Base-by-base conservation (phyloP, 2,113 vertebrate species). In the Equus quagga region DNA sequence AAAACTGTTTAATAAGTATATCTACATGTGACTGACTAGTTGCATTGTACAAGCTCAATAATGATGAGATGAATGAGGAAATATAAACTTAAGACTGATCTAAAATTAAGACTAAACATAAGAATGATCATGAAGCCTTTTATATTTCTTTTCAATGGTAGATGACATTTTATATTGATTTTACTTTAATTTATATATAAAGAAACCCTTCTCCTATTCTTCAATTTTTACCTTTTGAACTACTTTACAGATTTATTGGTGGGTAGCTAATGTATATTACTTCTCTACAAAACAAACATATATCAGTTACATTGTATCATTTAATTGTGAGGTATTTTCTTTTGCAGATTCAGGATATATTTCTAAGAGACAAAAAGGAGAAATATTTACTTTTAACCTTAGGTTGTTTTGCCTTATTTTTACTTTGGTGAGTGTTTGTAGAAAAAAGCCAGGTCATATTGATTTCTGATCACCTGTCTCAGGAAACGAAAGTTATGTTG, bases 381-480 rank as follows among this genome's bases (percentile, higher is more conserved):
- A 83, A 36, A 0, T 26, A 62, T 86, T 23, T 64, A 8, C 46
- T 96, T 97, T 78, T 83, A 89, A 79, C 58, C 19, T 89, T 75
- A 83, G 60, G 19, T 89, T 56, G 51, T 81, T 95, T 79, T 91
- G 4, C 51, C 12, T 81, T 36, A 90, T 95, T 72, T 95, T 90
- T 94, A 84, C 89, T 94, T 72, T 94, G 33, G 46, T 80, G 51
- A 69, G 19, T 51, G 15, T 92, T 70, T 97, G 2, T n/a, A 51
- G 54, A 31, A 93, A 26, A 91, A 64, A 15, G 2, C 0, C 26
- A 0, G 67, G 0, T 73, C 44, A 2, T 81, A 90, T 56, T 86
- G 70, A 97, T 98, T 98, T 92, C 87, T 78, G 93, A 79, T 92
- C 56, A 19, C 49, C 11, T 95, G 14, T 24, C 80, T 94, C 89